phyloP scores from a whole-genome alignment of 2,888 invertebrate species.

The Sarcophaga subvicina region DNA sequence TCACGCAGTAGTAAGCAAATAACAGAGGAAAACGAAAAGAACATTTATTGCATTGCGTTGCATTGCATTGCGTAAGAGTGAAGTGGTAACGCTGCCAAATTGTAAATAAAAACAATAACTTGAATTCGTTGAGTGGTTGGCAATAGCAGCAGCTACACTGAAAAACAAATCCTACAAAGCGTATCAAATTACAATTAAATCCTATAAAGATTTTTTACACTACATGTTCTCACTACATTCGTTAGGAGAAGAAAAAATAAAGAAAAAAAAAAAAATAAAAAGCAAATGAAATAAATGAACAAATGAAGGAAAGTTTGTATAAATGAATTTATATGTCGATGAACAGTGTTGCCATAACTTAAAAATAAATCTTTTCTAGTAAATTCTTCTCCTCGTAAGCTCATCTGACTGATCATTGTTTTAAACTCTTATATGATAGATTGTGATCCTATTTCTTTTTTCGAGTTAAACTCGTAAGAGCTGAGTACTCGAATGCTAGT shows the following conservation, averaged over 20 bases:
- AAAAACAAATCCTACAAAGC: slow-evolving; percentile 56
- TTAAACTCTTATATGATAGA: too few species aligned
- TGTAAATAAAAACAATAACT: slow-evolving; percentile 21
- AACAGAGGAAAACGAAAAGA: slow-evolving; percentile 2
- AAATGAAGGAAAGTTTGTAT: background rate
- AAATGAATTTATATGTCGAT: background rate
- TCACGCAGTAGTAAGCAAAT: background rate
- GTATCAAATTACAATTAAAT: slow-evolving; percentile 68
- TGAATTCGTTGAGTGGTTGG: background rate
- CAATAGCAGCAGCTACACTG: slow-evolving; percentile 5
- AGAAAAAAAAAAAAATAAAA: slow-evolving; percentile 39
- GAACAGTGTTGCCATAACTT: background rate
- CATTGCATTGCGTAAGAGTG: background rate
- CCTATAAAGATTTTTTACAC: slow-evolving; percentile 60
- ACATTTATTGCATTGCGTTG: background rate
- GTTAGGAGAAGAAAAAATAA: slow-evolving; percentile 1
- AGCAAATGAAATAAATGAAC: background rate
- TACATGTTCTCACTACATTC: slow-evolving; percentile 23
- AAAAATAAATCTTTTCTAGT: too few species aligned
- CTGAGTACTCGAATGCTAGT: too few species aligned
- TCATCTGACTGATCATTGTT: too few species aligned
- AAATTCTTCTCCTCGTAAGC: too few species aligned
- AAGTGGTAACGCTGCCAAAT: background rate
- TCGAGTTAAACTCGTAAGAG: too few species aligned
- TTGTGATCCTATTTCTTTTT: too few species aligned